These are phyloP conservation scores for Gavia stellata DNA, from an alignment of 2,113 vertebrate genomes.

Conservation along the genomic window DNA sequence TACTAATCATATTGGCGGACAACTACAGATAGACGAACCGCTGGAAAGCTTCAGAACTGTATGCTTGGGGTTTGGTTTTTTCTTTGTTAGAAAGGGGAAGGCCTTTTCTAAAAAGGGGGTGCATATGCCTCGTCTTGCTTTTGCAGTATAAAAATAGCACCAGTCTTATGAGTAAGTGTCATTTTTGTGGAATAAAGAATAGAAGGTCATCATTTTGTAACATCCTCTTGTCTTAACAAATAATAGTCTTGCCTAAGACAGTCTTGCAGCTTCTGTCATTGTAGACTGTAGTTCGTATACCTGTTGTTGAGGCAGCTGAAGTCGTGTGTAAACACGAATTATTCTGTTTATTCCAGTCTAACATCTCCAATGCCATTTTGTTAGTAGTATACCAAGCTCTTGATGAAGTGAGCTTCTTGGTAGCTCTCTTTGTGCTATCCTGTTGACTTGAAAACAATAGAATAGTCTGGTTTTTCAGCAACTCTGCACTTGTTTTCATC, in stretches of 20 bases:
- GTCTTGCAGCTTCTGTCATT: background rate
- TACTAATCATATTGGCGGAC: accelerated
- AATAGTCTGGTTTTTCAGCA: background rate
- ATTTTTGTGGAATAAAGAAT: background rate
- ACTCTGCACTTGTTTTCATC: background rate
- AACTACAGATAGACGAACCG: accelerated
- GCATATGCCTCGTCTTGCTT: background rate
- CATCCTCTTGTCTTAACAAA: background rate
- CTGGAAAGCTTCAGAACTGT: background rate
- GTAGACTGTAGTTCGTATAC: background rate
- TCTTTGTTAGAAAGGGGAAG: background rate
- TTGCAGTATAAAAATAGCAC: background rate
- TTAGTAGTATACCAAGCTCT: background rate
- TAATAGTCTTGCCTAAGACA: background rate
- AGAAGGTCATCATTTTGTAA: background rate
- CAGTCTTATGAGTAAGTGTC: background rate
- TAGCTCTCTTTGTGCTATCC: background rate
- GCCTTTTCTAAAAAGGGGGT: background rate
- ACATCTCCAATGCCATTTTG: background rate
- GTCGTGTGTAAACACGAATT: background rate
- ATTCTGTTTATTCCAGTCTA: background rate
- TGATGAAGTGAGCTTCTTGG: background rate
- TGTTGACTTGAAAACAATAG: background rate
- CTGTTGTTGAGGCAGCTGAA: background rate
- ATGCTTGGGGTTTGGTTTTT: background rate